Evolutionary conservation across 2,888 invertebrate species (phyloP), one percentile per base, ranked within the genome.

Genomic region (Trypoxylon attenuatum): DNA sequence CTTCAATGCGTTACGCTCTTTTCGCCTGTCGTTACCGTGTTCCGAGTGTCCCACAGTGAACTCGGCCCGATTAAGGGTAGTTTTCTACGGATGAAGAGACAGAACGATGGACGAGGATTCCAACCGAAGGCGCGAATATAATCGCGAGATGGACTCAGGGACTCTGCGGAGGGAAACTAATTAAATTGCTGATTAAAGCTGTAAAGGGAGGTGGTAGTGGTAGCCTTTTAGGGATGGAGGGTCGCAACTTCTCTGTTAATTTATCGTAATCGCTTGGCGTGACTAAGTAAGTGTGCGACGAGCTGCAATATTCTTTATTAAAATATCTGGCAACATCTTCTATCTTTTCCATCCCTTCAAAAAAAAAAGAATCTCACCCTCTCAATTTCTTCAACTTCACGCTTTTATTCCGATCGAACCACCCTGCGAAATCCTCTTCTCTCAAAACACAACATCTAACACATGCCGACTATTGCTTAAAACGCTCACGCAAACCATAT

Each of bases 251-350:
- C 10, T 3, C 73, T 78, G 80, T 82, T 82, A 82, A 82, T 82
- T 81, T 80, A 78, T 76, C 79, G 82, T 80, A 82, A 82, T 82
- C 82, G 76, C 61, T 82, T 73, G 71, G 77, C 73, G 82, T 80
- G 80, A 80, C 82, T 82, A 82, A 82, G 80, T 81, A 78, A 82
- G 81, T 80, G 83, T 76, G 76, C 76, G 57, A 66, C 66, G 73
- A 62, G 69, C 65, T 63, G 78, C 75, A 82, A 82, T 82, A 82
- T 83, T 82, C 82, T 82, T 82, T 82, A 82, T 82, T 82, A 82
- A 82, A 82, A 82, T 82, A 81, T 82, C 81, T 65, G 71, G 77
- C 64, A 72, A 63, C 68, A 25, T 19, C 55, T 42, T 16, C 46
- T 23, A 42, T 25, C 39, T 16, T n/a, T 23, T 38, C 19, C 46